Evolutionary conservation across 2,888 invertebrate genomes (phyloP), one percentile per base, ranked within the genome.

Genomic region (Dynastes grantii): DNA sequence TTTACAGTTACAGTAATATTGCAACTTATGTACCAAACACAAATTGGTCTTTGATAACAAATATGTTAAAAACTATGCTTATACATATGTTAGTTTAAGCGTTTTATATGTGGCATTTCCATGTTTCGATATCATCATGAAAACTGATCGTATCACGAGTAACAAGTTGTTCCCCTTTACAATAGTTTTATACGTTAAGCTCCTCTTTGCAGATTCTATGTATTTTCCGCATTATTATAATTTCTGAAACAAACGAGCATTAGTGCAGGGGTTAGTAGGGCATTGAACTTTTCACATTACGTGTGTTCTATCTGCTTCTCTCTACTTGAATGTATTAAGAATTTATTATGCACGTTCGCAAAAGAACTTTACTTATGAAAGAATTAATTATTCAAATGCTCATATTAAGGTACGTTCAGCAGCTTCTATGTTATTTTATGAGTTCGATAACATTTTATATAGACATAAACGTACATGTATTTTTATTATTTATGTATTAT

Each of bases 201-300:
- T 51, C 68, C 49, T 29, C 49, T 51, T 68, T 68, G 16, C 68
- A 29, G 51, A 51, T 51, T 68, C 13, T 51, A 68, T 51, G 29
- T 51, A 68, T 51, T 68, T 68, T 68, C 68, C 51, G 68, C 68
- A 49, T 68, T 51, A 29, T 68, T 68, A 51, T 40, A 68, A 68
- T 68, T 68, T 68, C 68, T 68, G 68, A 53, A n/a, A 27, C 73
- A 75, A 49, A 61, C 63, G 45, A 63, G 45, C 73, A 45, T 58
- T 61, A 63, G 27, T 61, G 32, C 61, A 45, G 27, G 73, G 73
- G 73, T 75, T 73, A 75, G 45, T 61, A 75, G 73, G 73, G 45
- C 73, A 61, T 55, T 75, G 73, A 75, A 75, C 73, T 75, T 75
- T 63, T 13, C 40, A 29, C 13, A 40, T 75, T 75, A 22, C 73